Percentiles rank a stretch among this genome's conserved stretches.
Conservation (phyloP, 2,113 vertebrate species). For the Echinops telfairi region DNA sequence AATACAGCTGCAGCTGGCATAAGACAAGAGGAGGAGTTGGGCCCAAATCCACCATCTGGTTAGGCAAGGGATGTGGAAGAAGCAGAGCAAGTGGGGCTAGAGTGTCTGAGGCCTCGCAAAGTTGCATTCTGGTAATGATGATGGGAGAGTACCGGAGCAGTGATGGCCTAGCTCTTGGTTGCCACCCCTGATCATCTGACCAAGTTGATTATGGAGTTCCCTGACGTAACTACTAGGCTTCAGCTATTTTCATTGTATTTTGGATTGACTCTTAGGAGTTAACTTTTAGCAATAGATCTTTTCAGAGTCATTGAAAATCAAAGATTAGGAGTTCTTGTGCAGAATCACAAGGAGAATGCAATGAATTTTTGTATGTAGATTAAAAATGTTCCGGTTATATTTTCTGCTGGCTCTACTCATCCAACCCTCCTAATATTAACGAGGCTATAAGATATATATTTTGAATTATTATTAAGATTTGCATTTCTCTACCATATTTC, state of each 20-base stretch:
- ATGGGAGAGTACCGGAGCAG: fast-evolving
- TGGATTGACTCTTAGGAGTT: neutral
- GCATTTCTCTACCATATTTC: neutral
- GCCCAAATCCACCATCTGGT: neutral
- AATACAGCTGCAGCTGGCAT: neutral
- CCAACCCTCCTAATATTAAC: neutral
- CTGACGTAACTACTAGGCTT: neutral
- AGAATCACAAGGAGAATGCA: neutral
- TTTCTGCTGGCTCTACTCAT: neutral
- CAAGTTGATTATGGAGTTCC: neutral
- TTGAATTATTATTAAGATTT: constrained; percentile 35
- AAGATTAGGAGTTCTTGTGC: neutral
- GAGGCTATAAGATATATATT: neutral
- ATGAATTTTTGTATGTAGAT: neutral
- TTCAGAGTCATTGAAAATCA: neutral
- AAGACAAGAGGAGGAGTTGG: neutral
- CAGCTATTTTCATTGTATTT: neutral
- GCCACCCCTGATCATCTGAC: neutral
- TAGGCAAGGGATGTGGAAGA: neutral
- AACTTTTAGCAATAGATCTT: neutral
- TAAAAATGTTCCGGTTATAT: neutral
- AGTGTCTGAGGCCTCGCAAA: fast-evolving
- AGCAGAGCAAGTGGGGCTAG: neutral
- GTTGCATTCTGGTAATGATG: no score
- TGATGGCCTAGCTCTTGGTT: neutral